Conservation (phyloP, 2,113 vertebrate genomes). For the Alces alces region DNA sequence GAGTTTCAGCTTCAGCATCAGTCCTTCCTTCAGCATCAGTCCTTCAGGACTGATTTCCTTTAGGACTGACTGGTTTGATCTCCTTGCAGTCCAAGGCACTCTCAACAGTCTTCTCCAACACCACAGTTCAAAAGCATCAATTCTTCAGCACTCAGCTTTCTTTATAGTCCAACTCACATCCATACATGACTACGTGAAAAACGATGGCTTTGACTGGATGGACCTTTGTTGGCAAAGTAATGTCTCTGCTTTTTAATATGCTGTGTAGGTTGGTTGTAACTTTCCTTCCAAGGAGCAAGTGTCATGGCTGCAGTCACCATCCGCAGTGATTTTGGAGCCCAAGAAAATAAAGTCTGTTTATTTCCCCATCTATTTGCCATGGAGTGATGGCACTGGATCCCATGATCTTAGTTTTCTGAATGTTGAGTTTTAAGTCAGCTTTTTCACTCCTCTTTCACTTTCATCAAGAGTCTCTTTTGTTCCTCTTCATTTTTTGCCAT, state of each 20-base stretch:
- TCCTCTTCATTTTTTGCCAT: neutral
- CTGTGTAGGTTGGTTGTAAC: neutral
- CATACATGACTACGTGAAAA: neutral
- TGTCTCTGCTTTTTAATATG: neutral
- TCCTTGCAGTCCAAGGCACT: neutral
- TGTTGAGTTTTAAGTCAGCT: neutral
- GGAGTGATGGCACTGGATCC: neutral
- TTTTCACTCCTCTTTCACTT: neutral
- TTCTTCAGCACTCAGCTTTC: neutral
- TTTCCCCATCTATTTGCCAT: neutral
- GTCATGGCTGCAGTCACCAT: neutral
- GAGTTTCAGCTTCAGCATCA: neutral
- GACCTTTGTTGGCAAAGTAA: neutral
- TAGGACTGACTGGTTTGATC: neutral
- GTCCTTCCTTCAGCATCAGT: neutral
- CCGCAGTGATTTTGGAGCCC: neutral
- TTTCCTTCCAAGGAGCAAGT: neutral
- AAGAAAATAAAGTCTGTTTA: neutral
- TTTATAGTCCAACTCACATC: neutral
- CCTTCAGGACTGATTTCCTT: neutral
- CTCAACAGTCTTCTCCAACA: neutral
- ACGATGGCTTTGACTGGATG: rapidly evolving
- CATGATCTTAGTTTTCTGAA: neutral
- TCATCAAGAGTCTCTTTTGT: rapidly evolving
- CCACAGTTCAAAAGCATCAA: neutral